Conservation (phyloP, 2,888 invertebrate species). For the Aphodius sticticus region DNA sequence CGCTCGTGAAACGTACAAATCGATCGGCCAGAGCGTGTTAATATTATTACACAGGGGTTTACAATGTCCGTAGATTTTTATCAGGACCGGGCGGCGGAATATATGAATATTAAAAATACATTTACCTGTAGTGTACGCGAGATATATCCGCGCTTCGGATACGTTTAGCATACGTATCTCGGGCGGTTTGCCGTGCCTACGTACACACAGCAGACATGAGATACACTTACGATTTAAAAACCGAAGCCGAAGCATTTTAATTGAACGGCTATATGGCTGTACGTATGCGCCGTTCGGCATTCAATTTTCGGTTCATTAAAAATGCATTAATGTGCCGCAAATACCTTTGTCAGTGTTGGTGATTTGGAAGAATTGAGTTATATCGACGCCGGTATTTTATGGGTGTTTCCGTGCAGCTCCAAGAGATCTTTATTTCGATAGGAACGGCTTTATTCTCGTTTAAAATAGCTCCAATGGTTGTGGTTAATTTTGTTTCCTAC, state of each 20-base stretch:
- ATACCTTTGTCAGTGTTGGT: background rate
- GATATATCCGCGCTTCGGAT: background rate
- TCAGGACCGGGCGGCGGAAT: conserved; percentile 15
- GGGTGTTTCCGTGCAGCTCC: too few species aligned
- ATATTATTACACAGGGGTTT: conserved; percentile 16
- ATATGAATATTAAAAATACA: conserved; percentile 26
- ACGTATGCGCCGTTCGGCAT: background rate
- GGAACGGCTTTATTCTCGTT: too few species aligned
- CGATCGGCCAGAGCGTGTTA: conserved; percentile 9
- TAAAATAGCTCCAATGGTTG: too few species aligned
- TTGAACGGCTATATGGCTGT: background rate
- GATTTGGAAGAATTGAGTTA: background rate
- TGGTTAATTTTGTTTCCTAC: too few species aligned
- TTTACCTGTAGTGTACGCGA: conserved; percentile 16
- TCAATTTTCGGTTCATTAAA: background rate
- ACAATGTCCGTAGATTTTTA: conserved; percentile 24
- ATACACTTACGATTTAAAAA: background rate
- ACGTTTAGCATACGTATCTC: background rate
- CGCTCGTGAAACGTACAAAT: background rate
- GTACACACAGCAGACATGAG: background rate
- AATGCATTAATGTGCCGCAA: background rate
- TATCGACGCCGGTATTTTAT: background rate
- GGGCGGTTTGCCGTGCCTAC: background rate
- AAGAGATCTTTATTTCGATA: too few species aligned
- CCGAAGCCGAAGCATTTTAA: background rate